phyloP scores from a whole-genome alignment of 1,140 invertebrate species.

The Trichonephila inaurata region DNA sequence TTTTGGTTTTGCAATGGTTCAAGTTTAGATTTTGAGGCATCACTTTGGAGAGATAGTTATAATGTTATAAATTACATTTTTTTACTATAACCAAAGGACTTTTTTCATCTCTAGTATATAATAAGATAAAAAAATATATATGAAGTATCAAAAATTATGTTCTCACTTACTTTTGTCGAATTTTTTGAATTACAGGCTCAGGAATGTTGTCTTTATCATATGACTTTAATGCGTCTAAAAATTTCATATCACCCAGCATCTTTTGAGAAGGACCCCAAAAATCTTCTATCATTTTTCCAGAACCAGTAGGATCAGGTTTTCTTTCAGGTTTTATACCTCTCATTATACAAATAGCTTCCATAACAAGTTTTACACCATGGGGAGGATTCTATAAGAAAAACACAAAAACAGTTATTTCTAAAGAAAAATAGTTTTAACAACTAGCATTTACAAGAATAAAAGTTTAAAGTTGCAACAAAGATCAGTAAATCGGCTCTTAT shows the following conservation, averaged over 20 bases:
- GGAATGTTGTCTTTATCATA: conserved; percentile 97
- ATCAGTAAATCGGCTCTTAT: too few relatives aligned
- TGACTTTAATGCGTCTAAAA: conserved; percentile 91
- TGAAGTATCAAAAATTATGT: not conserved
- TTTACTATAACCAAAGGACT: too few relatives aligned
- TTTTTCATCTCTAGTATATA: too few relatives aligned
- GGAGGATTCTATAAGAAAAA: conserved; percentile 89
- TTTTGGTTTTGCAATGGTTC: too few relatives aligned
- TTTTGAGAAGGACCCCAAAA: conserved; percentile 96
- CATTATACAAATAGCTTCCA: conserved; percentile 97
- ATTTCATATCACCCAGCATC: conserved; percentile 95
- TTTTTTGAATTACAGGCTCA: conserved; percentile 89
- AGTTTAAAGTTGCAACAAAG: too few relatives aligned
- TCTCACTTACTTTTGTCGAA: conserved; percentile 85
- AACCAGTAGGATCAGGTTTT: conserved; percentile 87
- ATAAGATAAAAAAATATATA: too few relatives aligned
- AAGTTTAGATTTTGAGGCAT: too few relatives aligned
- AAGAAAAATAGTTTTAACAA: too few relatives aligned
- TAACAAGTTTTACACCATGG: conserved; percentile 92
- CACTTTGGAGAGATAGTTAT: too few relatives aligned
- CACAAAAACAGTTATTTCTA: not conserved
- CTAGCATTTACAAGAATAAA: too few relatives aligned
- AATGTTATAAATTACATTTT: too few relatives aligned
- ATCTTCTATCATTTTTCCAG: conserved; percentile 92
- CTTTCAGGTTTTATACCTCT: conserved; percentile 93